Conservation (phyloP, 2,113 vertebrate genomes). For the Solea senegalensis region DNA sequence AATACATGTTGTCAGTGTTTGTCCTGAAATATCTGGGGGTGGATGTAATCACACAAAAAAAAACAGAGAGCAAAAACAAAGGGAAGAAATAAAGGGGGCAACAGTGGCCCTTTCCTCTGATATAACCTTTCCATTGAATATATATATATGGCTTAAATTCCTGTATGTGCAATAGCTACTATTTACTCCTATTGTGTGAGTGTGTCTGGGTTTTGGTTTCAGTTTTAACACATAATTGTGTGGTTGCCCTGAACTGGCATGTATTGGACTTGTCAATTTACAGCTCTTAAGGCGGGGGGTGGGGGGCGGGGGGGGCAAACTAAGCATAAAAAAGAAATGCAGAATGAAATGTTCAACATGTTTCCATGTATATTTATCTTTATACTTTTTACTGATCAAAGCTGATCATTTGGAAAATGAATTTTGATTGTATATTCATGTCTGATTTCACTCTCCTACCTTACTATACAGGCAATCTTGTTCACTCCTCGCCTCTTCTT, state of each 20-base stretch:
- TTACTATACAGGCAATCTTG: slow-evolving; percentile 39
- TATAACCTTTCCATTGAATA: slow-evolving; percentile 53
- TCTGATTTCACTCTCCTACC: slow-evolving; percentile 39
- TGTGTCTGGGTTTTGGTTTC: slow-evolving; percentile 44
- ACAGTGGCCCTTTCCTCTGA: slow-evolving; percentile 49
- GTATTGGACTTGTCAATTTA: slow-evolving; percentile 59
- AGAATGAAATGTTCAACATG: slow-evolving; percentile 54
- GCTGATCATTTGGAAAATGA: slow-evolving; percentile 25
- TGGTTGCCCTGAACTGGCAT: slow-evolving; percentile 58
- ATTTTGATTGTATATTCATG: slow-evolving; percentile 64
- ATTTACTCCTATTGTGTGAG: slow-evolving; percentile 51
- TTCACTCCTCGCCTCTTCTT: slow-evolving; percentile 56
- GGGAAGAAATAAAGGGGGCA: slow-evolving; percentile 28
- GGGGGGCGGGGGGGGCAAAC: slow-evolving; percentile 17
- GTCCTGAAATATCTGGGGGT: slow-evolving; percentile 61
- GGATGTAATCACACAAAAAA: slow-evolving; percentile 45
- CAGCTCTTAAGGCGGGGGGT: slow-evolving; percentile 19
- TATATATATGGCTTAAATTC: slow-evolving; percentile 72
- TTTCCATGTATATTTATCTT: slow-evolving; percentile 68
- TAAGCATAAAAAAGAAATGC: slow-evolving; percentile 42
- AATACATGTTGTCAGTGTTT: slow-evolving; percentile 46
- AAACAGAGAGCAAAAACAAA: slow-evolving; percentile 63
- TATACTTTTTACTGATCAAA: slow-evolving; percentile 67
- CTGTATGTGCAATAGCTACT: slow-evolving; percentile 83
- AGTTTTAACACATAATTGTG: slow-evolving; percentile 51